Percentiles rank a stretch among this genome's conserved stretches.
Evolutionary conservation across 2,113 vertebrate species (phyloP).

Genomic region (Typhlomys cinereus): DNA sequence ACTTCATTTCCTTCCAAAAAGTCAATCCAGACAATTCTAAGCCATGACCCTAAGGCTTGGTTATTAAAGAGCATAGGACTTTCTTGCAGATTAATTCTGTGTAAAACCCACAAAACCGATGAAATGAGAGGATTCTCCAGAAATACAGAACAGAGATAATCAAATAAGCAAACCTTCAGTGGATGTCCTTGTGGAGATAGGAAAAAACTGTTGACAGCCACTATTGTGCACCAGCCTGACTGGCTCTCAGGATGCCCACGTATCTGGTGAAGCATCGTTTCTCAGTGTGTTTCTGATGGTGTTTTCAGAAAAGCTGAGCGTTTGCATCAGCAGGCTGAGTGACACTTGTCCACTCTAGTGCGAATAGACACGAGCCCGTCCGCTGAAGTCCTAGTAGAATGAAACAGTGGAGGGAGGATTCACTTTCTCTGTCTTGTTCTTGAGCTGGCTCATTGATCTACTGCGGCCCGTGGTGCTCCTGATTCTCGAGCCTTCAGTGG

Average conservation of each 20-base stretch:
- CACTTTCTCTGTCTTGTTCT: background rate
- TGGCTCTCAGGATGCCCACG: background rate
- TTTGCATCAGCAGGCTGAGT: background rate
- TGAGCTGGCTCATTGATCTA: background rate
- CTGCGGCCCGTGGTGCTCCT: background rate
- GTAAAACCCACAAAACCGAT: background rate
- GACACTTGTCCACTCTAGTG: background rate
- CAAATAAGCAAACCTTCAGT: background rate
- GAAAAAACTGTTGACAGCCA: background rate
- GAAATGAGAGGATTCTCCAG: background rate
- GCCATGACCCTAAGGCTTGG: background rate
- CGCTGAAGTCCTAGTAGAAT: background rate
- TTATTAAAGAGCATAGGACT: background rate
- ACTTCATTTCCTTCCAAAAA: background rate
- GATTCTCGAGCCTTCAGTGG: background rate
- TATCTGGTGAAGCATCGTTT: background rate
- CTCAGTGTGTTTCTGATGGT: background rate
- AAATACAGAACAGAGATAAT: background rate
- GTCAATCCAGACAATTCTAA: background rate
- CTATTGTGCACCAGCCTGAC: background rate
- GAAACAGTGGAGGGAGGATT: background rate
- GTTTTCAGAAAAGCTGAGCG: background rate
- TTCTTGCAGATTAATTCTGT: conserved; percentile 22
- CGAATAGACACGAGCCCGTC: background rate
- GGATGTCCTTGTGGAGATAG: background rate